phyloP scores from a whole-genome alignment of 2,797 vertebrate species.

The Poecilia gillii region DNA sequence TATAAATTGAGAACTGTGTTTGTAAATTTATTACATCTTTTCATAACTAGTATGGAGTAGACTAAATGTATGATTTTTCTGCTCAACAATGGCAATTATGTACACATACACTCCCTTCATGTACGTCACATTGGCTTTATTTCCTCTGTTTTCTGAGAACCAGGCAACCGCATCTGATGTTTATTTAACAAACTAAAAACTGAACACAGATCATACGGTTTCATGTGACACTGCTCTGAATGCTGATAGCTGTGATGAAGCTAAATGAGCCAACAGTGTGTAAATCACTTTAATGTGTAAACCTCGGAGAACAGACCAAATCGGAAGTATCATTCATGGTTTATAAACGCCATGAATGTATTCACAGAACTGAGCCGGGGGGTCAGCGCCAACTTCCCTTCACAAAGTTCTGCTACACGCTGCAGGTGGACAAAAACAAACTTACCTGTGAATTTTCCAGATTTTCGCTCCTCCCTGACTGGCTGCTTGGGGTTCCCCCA shows the following conservation, averaged over 20 bases:
- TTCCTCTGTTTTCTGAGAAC: constrained; percentile 41
- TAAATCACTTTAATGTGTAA: constrained; percentile 12
- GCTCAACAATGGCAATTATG: background rate
- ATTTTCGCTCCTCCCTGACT: constrained; percentile 53
- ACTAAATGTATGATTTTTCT: background rate
- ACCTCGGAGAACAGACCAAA: background rate
- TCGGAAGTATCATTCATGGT: background rate
- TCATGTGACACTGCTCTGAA: constrained; percentile 20
- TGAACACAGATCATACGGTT: constrained; percentile 14
- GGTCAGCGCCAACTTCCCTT: background rate
- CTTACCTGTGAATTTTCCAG: constrained; percentile 72
- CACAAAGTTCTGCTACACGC: background rate
- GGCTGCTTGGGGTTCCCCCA: constrained; percentile 36
- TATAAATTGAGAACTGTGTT: background rate
- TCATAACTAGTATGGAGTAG: background rate
- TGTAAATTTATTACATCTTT: background rate
- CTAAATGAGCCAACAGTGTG: constrained; percentile 5
- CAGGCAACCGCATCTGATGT: constrained; percentile 53
- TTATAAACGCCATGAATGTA: background rate
- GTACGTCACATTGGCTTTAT: constrained; percentile 10
- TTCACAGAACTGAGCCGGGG: background rate
- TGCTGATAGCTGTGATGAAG: constrained; percentile 12
- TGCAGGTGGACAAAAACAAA: constrained; percentile 23
- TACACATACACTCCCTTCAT: background rate
- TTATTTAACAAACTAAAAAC: constrained; percentile 39